These are phyloP conservation scores for Cebus imitator DNA, from an alignment of 2,113 vertebrate species.

Conservation along the genomic window DNA sequence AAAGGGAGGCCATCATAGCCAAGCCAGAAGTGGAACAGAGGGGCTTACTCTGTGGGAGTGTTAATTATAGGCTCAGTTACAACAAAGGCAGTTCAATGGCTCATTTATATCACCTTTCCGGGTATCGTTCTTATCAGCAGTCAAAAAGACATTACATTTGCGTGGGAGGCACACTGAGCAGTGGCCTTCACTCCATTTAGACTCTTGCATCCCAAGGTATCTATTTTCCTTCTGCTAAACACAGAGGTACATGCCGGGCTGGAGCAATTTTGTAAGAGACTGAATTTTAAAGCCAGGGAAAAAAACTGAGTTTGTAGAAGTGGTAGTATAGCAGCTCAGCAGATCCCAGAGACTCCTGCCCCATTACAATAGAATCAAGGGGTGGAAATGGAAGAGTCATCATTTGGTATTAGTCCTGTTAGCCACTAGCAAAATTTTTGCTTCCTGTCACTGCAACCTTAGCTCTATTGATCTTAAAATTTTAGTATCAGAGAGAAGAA, in stretches of 20 bases:
- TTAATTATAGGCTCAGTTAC: conserved; percentile 33
- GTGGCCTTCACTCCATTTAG: background rate
- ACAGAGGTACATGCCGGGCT: background rate
- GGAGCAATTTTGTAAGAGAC: background rate
- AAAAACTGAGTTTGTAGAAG: background rate
- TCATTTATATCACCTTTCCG: background rate
- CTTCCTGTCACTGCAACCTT: background rate
- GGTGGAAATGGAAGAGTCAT: background rate
- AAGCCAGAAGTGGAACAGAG: conserved; percentile 30
- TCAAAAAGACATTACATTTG: background rate
- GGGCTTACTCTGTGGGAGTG: background rate
- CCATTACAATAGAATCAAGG: background rate
- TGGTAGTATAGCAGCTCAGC: background rate
- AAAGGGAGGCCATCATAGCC: conserved; percentile 36
- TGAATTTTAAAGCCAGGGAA: background rate
- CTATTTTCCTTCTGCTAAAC: background rate
- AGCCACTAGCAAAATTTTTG: background rate
- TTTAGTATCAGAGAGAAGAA: background rate
- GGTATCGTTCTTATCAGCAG: background rate
- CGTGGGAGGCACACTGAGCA: background rate
- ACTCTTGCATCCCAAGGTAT: background rate
- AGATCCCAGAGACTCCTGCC: background rate
- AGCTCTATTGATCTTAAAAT: background rate
- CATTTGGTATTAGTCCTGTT: background rate
- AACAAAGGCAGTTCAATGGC: background rate